Conservation (phyloP, 64 coral and sea anemone genomes). For the Astreopora myriophthalma region DNA sequence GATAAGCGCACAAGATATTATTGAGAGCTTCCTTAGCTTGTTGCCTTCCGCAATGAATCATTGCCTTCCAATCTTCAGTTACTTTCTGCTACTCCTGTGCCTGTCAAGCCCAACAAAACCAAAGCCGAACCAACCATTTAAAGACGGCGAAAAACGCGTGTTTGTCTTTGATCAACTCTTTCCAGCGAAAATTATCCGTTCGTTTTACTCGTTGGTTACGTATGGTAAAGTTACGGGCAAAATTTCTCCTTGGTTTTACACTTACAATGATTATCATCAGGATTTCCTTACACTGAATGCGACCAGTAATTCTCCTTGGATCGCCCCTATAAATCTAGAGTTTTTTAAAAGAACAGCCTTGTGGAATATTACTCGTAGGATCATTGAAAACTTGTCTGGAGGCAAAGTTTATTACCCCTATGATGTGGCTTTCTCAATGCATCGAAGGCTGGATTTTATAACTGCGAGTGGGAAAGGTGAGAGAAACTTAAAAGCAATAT, state of each 20-base stretch:
- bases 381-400: constrained; percentile 40
- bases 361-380: constrained; percentile 55
- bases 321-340: constrained; percentile 68
- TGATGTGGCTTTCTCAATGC: constrained; percentile 72
- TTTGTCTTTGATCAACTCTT: constrained; percentile 74
- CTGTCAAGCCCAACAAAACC: neutral
- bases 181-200: neutral
- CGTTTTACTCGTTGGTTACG: constrained; percentile 35
- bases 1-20: too few species aligned
- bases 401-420: constrained; percentile 64
- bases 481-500: neutral
- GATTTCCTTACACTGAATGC: constrained; percentile 42
- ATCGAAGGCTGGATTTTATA: constrained; percentile 85
- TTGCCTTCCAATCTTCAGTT: neutral
- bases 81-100: neutral
- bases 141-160: constrained; percentile 57
- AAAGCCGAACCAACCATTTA: neutral
- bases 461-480: constrained; percentile 31
- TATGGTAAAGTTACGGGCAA: constrained; percentile 60
- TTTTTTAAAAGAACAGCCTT: constrained; percentile 68
- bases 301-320: constrained; percentile 77
- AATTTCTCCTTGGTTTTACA: constrained; percentile 76
- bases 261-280: constrained; percentile 63
- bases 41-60: neutral
- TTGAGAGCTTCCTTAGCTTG: too few species aligned